Conservation (phyloP, 1,140 invertebrate species). For the Globodera rostochiensis region DNA sequence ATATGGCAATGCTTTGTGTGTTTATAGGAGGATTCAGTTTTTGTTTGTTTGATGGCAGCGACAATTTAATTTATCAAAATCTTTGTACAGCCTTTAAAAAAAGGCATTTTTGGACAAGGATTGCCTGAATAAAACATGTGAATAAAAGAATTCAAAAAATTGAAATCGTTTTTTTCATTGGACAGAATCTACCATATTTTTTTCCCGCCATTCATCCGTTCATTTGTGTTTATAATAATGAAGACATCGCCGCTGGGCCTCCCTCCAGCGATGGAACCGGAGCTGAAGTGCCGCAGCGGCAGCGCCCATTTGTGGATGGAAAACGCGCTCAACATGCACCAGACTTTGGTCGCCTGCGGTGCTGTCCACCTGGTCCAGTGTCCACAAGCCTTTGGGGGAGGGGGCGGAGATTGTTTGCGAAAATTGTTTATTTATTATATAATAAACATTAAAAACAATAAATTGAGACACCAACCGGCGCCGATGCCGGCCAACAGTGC, state of each 20-base stretch:
- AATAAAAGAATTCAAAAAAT: background rate
- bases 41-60: no score
- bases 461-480: conserved; percentile 29
- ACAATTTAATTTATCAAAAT: no score
- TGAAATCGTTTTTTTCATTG: background rate
- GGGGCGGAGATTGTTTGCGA: no score
- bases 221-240: background rate
- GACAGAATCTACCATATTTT: background rate
- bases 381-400: conserved; percentile 33
- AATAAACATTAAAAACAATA: background rate
- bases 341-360: background rate
- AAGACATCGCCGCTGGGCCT: conserved; percentile 1
- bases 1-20: no score
- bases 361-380: conserved; percentile 19
- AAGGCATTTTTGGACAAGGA: no score
- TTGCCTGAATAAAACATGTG: background rate
- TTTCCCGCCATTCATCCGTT: no score
- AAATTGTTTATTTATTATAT: background rate
- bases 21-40: no score
- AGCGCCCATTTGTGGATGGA: background rate
- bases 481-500: conserved; percentile 60
- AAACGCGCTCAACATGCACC: background rate
- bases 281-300: background rate
- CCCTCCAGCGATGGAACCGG: background rate
- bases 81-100: no score